Evolutionary conservation across 2,888 invertebrate species (phyloP).

Genomic region (Noctua pronuba): DNA sequence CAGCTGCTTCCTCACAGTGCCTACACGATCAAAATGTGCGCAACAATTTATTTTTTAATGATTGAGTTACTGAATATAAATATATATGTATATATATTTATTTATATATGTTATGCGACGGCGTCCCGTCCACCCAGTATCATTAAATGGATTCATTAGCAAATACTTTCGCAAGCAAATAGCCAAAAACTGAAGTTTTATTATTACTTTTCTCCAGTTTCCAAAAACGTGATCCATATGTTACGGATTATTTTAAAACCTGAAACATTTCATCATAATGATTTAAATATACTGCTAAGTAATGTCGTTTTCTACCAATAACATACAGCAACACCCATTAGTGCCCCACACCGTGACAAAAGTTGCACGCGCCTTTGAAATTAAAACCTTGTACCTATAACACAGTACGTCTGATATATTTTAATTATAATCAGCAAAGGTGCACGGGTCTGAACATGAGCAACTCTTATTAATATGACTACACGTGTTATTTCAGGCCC

Average conservation of each 20-base stretch:
- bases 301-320: neutral
- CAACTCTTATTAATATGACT: neutral
- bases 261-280: neutral
- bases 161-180: no score
- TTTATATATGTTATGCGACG: no score
- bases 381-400: slow-evolving; percentile 14
- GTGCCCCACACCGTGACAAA: slow-evolving; percentile 5
- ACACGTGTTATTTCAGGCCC: neutral
- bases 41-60: no score
- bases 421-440: slow-evolving; percentile 4
- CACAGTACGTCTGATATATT: neutral
- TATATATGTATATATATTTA: no score
- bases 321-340: neutral
- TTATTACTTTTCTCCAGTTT: no score
- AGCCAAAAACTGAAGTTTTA: no score
- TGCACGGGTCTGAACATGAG: neutral
- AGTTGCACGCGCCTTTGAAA: neutral
- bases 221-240: neutral
- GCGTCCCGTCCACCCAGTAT: no score
- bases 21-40: no score
- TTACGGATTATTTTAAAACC: neutral
- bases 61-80: no score
- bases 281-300: no score
- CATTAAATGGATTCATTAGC: no score
- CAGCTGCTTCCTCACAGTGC: no score